Evolutionary conservation across 2,797 vertebrate genomes (phyloP), one percentile per base, ranked within the genome.

Genomic region (Sebastes cheni): DNA sequence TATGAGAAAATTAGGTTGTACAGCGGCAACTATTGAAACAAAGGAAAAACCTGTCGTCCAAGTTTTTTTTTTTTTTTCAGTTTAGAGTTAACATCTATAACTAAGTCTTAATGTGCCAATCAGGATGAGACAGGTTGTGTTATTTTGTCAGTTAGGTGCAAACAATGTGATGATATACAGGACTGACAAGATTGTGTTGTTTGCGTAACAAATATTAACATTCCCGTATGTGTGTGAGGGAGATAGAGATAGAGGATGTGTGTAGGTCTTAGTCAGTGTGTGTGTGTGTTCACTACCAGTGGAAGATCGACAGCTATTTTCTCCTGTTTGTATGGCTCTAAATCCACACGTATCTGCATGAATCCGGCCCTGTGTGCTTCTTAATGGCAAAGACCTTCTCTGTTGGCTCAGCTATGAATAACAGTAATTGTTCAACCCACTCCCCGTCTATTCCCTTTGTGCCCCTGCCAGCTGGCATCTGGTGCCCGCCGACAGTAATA

Each of bases 401-500:
- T 81, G 89, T 97, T 97, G 95, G 95, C 95, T 92, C 88, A 95
- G 95, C 96, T 93, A 97, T 98, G 97, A 99, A 98, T 98, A 97
- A 97, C 96, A 95, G 96, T 96, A 97, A 98, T 98, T 98, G 97
- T 99, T 98, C 95, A 91, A 93, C 95, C 83, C 87, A 80, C 88
- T 91, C 84, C 75, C 86, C 72, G 67, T 96, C 94, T 93, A 88
- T 92, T 95, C 94, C 91, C 96, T 97, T 97, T 97, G 96, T 97
- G 95, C 88, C 76, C 82, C 62, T 96, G 97, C 97, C 97, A 97
- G 97, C 96, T 97, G 97, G 97, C 97, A 97, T 83, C 52, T 93
- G 95, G 92, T 83, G 30, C 85, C 88, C 75, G 77, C 86, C 72
- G 29, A 92, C 90, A 84, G 89, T 91, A 90, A 91, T 88, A 89